These are phyloP conservation scores for Chloropsis hardwickii DNA, from an alignment of 2,113 vertebrate species.

Conservation along the genomic window DNA sequence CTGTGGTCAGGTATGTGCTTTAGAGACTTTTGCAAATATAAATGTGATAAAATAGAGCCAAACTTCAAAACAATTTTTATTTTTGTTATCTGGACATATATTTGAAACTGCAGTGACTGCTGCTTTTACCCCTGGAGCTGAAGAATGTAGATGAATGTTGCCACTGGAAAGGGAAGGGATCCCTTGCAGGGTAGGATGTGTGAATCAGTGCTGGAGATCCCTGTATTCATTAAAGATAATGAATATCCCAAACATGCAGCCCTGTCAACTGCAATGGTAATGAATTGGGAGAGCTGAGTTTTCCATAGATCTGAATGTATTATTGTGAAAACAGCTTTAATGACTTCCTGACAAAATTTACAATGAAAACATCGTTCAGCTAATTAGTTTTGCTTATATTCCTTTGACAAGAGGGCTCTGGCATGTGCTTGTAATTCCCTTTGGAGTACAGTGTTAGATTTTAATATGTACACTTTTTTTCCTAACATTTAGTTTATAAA, in stretches of 20 bases:
- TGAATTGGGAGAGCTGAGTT: conserved; percentile 7
- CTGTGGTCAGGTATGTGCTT: background rate
- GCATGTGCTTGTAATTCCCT: conserved; percentile 13
- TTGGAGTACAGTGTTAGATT: background rate
- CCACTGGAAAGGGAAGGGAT: background rate
- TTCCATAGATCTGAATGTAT: background rate
- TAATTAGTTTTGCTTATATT: conserved; percentile 46
- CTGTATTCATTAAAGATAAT: conserved; percentile 30
- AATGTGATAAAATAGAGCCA: background rate
- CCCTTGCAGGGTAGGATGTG: background rate
- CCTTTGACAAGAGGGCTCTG: background rate
- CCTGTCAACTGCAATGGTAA: conserved; percentile 23
- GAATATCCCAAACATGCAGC: background rate
- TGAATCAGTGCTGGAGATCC: background rate
- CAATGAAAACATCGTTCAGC: background rate
- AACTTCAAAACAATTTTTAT: background rate
- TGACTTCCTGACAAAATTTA: conserved; percentile 34
- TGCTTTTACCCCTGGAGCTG: background rate
- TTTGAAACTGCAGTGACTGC: background rate
- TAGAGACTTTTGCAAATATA: background rate
- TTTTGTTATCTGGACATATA: background rate
- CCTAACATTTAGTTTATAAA: background rate
- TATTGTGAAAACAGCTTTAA: conserved; percentile 46
- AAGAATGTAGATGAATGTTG: fast-evolving
- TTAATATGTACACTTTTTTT: background rate